Evolutionary conservation across 2,888 invertebrate species (phyloP).

Genomic region (Lasioglossum oenotherae): DNA sequence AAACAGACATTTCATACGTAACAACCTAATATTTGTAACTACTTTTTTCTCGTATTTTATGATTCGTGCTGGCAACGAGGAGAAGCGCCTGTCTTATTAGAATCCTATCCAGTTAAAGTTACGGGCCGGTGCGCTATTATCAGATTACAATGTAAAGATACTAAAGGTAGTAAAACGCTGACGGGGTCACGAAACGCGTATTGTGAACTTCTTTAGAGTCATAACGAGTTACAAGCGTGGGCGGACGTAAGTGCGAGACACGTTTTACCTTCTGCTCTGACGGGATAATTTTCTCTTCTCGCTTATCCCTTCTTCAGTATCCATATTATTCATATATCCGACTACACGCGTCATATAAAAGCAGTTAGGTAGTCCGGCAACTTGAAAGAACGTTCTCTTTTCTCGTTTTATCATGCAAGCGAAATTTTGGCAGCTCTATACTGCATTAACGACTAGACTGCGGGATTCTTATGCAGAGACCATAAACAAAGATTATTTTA

Average conservation of each 20-base stretch:
- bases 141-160: slow-evolving; percentile 79
- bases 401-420: not conserved
- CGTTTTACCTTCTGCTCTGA: slow-evolving; percentile 72
- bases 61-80: slow-evolving; percentile 26
- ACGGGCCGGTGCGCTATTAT: slow-evolving; percentile 79
- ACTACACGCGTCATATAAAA: slow-evolving; percentile 36
- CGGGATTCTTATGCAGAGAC: not conserved
- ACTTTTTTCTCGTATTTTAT: slow-evolving; percentile 27
- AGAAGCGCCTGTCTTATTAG: slow-evolving; percentile 59
- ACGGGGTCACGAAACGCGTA: slow-evolving; percentile 75
- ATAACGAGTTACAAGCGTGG: slow-evolving; percentile 72
- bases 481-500: too few species aligned
- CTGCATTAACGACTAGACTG: not conserved
- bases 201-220: slow-evolving; percentile 58
- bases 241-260: slow-evolving; percentile 71
- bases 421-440: not conserved
- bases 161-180: slow-evolving; percentile 79
- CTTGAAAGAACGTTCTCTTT: slow-evolving; percentile 38
- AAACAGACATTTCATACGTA: not conserved
- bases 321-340: slow-evolving; percentile 54
- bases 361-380: slow-evolving; percentile 47
- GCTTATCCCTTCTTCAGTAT: slow-evolving; percentile 59
- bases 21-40: slow-evolving; percentile 18
- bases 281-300: slow-evolving; percentile 79
- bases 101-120: slow-evolving; percentile 73